phyloP scores from a whole-genome alignment of 2,797 vertebrate species.

The Brachymystax lenok region DNA sequence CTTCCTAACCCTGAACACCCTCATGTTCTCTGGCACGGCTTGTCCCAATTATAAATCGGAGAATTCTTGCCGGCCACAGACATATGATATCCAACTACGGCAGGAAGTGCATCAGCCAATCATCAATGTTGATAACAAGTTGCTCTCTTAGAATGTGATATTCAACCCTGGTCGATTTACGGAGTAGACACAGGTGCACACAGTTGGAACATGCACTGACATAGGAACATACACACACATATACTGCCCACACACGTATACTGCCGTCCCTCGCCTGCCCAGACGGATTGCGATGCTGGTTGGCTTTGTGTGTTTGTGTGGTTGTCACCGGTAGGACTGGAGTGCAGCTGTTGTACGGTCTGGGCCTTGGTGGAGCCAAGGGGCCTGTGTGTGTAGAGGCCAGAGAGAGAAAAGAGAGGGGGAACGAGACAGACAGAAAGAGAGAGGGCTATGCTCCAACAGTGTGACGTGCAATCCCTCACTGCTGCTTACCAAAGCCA shows the following conservation, averaged over 20 bases:
- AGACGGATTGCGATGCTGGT: slow-evolving; percentile 66
- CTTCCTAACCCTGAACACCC: slow-evolving; percentile 23
- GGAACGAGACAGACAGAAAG: slow-evolving; percentile 18
- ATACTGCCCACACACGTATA: slow-evolving; percentile 38
- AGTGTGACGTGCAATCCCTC: slow-evolving; percentile 49
- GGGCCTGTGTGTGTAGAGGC: slow-evolving; percentile 22
- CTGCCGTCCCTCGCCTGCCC: slow-evolving; percentile 51
- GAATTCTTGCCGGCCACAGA: slow-evolving; percentile 62
- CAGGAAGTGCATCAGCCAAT: slow-evolving; percentile 22
- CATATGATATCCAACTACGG: slow-evolving; percentile 39
- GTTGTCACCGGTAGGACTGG: slow-evolving; percentile 2
- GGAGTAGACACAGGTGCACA: neutral
- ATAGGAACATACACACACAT: slow-evolving; percentile 49
- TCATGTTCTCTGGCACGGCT: slow-evolving; percentile 38
- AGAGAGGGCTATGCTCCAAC: slow-evolving; percentile 36
- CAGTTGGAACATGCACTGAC: neutral
- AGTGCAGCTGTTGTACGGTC: neutral
- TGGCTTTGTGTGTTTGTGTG: slow-evolving; percentile 25
- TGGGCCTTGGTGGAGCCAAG: neutral
- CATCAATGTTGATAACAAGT: neutral
- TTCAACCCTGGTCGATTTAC: neutral
- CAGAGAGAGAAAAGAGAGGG: slow-evolving; percentile 24
- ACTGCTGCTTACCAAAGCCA: slow-evolving; percentile 52
- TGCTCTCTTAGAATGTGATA: neutral
- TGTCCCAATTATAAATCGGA: slow-evolving; percentile 49